A percentile compares a stretch with the other conserved stretches of the same genome.
Conservation (phyloP, 2,113 vertebrate genomes). For the Alligator mississippiensis region DNA sequence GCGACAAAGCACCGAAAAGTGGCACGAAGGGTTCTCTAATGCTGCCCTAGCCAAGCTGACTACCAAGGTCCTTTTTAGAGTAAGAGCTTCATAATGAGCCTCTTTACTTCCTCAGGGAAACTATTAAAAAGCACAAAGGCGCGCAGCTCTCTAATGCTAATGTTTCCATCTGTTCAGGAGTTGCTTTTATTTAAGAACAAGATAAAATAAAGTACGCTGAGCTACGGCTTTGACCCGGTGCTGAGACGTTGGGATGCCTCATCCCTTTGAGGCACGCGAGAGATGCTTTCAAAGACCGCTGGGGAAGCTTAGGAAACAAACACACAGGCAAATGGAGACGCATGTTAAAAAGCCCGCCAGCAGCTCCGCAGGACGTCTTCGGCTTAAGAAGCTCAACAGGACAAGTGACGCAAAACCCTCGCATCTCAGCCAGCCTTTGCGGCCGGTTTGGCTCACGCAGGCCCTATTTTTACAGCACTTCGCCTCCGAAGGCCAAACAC, state of each 20-base stretch:
- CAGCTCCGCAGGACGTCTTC: background rate
- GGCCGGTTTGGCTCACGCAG: background rate
- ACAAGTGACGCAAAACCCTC: background rate
- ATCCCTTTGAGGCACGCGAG: background rate
- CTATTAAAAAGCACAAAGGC: conserved; percentile 29
- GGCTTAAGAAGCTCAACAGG: background rate
- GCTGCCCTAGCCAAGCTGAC: background rate
- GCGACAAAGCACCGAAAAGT: background rate
- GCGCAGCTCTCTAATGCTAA: background rate
- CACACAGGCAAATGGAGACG: background rate
- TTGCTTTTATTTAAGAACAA: conserved; percentile 37
- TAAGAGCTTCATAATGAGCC: background rate
- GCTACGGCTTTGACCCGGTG: background rate
- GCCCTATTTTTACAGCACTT: background rate
- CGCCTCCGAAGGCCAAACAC: background rate
- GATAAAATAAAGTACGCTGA: background rate
- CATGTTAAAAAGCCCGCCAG: background rate
- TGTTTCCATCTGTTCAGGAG: conserved; percentile 27
- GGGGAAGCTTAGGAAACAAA: background rate
- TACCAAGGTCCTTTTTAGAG: conserved; percentile 13
- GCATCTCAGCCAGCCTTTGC: background rate
- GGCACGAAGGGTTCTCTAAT: accelerated
- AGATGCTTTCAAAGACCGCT: background rate
- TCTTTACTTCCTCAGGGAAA: background rate
- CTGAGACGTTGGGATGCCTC: background rate